These are phyloP conservation scores for Drosophila suboccidentalis DNA, from an alignment of 2,888 invertebrate species.

Conservation along the genomic window DNA sequence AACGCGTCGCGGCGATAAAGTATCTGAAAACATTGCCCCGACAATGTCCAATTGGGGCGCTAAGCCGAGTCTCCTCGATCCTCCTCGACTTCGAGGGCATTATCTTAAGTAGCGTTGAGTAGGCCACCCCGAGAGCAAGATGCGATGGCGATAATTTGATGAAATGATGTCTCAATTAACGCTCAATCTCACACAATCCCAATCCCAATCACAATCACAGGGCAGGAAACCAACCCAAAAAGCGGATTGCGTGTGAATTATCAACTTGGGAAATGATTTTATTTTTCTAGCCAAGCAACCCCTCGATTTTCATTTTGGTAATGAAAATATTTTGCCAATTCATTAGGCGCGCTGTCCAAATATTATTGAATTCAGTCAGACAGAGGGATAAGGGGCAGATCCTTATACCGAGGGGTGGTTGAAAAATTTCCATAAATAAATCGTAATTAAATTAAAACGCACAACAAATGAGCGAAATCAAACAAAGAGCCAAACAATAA, in stretches of 20 bases:
- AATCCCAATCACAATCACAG: not conserved
- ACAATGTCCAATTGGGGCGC: slow-evolving; percentile 70
- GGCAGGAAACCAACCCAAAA: not conserved
- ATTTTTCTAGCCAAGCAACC: slow-evolving; percentile 38
- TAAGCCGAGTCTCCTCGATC: slow-evolving; percentile 54
- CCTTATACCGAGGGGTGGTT: slow-evolving; percentile 5
- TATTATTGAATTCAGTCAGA: slow-evolving; percentile 54
- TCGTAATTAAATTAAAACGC: slow-evolving; percentile 77
- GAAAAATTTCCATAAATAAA: slow-evolving; percentile 73
- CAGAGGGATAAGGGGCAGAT: not conserved
- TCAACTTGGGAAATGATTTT: slow-evolving; percentile 42
- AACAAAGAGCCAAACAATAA: slow-evolving; percentile 71
- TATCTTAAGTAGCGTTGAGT: slow-evolving; percentile 72
- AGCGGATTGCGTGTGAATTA: slow-evolving; percentile 64
- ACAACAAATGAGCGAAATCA: slow-evolving; percentile 65
- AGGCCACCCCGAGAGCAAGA: slow-evolving; percentile 63
- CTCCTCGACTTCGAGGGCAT: slow-evolving; percentile 51
- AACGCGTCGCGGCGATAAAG: slow-evolving; percentile 77
- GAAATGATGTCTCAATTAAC: slow-evolving; percentile 80
- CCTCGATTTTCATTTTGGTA: slow-evolving; percentile 30
- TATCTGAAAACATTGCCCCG: slow-evolving; percentile 78
- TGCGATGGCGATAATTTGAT: slow-evolving; percentile 72
- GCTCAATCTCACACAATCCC: slow-evolving; percentile 11
- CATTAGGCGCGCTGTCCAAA: slow-evolving; percentile 72
- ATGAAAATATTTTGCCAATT: slow-evolving; percentile 67